A percentile compares a stretch with the other conserved stretches of the same genome.
These are phyloP conservation scores for Enteromius thamalakanensis DNA, from an alignment of 2,797 vertebrate species.

Conservation along the genomic window DNA sequence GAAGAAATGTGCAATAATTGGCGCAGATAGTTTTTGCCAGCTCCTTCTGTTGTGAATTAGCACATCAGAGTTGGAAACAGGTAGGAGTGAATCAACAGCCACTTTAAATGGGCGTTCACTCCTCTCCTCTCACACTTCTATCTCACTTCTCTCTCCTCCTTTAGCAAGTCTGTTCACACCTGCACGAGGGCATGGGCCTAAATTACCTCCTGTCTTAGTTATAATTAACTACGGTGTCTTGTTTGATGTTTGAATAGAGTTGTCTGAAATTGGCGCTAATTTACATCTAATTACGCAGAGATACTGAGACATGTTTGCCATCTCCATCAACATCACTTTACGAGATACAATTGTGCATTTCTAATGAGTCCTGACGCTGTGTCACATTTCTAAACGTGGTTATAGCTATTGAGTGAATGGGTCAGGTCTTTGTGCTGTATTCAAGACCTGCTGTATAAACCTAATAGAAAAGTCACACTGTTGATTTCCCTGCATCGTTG, in stretches of 20 bases:
- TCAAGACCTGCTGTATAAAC: background rate
- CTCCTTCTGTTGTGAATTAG: constrained; percentile 48
- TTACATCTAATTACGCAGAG: constrained; percentile 40
- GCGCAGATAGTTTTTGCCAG: constrained; percentile 26
- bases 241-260: constrained; percentile 47
- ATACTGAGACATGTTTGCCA: constrained; percentile 33
- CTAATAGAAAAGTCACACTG: background rate
- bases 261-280: constrained; percentile 33
- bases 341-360: constrained; percentile 23
- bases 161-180: constrained; percentile 46
- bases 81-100: constrained; percentile 25
- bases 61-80: constrained; percentile 30
- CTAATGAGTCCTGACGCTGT: background rate
- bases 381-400: constrained; percentile 5
- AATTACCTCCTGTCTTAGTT: constrained; percentile 43
- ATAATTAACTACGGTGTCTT: constrained; percentile 44
- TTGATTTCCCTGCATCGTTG: background rate
- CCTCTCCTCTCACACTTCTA: background rate
- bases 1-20: constrained; percentile 47
- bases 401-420: constrained; percentile 7
- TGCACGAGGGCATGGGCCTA: constrained; percentile 30
- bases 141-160: constrained; percentile 17
- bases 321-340: constrained; percentile 42
- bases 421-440: background rate
- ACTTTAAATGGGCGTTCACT: constrained; percentile 13